phyloP scores from a whole-genome alignment of 2,888 invertebrate genomes.

The Hirtodrosophila trivittata region DNA sequence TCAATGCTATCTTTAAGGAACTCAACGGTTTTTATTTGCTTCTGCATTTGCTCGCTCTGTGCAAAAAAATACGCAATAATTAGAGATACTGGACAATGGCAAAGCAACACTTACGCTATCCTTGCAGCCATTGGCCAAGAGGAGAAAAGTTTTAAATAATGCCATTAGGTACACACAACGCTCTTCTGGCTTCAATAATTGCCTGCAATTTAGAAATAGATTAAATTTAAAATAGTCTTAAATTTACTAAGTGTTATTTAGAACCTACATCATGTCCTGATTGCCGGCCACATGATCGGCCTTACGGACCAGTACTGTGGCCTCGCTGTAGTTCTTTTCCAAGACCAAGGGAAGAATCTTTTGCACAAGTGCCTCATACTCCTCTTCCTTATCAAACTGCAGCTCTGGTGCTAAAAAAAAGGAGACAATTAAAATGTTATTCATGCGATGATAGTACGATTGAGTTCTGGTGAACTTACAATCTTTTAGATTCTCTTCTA shows the following conservation, averaged over 20 bases:
- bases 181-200: slow-evolving; percentile 72
- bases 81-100: rapidly evolving
- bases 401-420: slow-evolving; percentile 54
- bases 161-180: slow-evolving; percentile 80
- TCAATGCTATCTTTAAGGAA: slow-evolving; percentile 88
- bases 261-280: slow-evolving; percentile 70
- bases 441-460: not conserved
- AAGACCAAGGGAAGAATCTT: slow-evolving; percentile 75
- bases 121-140: slow-evolving; percentile 78
- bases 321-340: slow-evolving; percentile 81
- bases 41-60: slow-evolving; percentile 85
- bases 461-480: slow-evolving; percentile 49
- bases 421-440: not conserved
- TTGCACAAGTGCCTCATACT: slow-evolving; percentile 78
- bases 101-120: slow-evolving; percentile 79
- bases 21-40: slow-evolving; percentile 87
- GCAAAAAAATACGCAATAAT: not conserved
- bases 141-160: slow-evolving; percentile 81
- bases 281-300: slow-evolving; percentile 82
- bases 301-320: slow-evolving; percentile 78
- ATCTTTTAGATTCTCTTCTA: slow-evolving; percentile 75
- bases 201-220: slow-evolving; percentile 9
- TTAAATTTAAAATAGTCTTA: not conserved
- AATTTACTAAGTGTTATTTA: not conserved
- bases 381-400: slow-evolving; percentile 72